phyloP scores from a whole-genome alignment of 2,113 vertebrate genomes.

The Bathybates hornii region DNA sequence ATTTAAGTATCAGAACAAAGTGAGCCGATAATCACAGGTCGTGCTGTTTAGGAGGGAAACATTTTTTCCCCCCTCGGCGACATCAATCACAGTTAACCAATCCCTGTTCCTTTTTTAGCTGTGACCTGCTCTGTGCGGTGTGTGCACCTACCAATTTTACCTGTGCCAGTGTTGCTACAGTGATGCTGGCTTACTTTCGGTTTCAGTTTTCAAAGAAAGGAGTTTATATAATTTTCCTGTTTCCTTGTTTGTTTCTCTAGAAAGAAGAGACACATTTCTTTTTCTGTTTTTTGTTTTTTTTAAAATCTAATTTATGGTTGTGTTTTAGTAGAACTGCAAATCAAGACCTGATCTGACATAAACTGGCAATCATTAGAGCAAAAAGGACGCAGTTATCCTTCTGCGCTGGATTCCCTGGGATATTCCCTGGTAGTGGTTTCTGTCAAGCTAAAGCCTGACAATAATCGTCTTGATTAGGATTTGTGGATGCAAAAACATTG shows the following conservation, averaged over 20 bases:
- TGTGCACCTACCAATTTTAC: neutral
- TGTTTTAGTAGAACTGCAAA: neutral
- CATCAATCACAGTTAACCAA: neutral
- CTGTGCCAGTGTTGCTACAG: neutral
- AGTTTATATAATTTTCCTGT: neutral
- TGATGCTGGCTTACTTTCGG: neutral
- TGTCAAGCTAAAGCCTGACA: neutral
- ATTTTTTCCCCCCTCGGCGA: accelerated
- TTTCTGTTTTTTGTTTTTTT: neutral
- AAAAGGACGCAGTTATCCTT: neutral
- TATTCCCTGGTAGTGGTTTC: neutral
- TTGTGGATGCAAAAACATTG: neutral
- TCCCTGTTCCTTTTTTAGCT: neutral
- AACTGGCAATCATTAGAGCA: neutral
- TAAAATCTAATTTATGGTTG: neutral
- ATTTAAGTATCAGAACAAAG: neutral
- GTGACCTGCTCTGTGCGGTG: neutral
- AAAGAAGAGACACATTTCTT: neutral
- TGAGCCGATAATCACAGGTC: neutral
- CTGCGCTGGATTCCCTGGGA: neutral
- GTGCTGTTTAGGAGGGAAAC: neutral
- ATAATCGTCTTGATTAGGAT: neutral
- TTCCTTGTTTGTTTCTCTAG: neutral
- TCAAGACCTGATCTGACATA: neutral
- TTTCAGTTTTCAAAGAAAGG: neutral